Base-by-base conservation (phyloP, 2,888 invertebrate genomes). In the Melolontha melolontha region DNA sequence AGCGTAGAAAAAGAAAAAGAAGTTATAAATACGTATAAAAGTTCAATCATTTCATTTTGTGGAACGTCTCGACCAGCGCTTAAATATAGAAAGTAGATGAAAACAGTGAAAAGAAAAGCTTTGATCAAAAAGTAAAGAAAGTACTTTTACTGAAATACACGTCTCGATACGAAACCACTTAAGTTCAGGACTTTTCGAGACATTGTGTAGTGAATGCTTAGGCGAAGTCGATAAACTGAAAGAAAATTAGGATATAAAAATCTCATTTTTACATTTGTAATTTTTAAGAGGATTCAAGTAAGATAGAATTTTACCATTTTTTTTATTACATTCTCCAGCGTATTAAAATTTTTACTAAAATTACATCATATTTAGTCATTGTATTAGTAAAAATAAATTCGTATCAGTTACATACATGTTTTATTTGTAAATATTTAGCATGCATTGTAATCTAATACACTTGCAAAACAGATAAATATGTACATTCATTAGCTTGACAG, bases 121-220 rank as follows among this genome's bases (percentile, higher is more conserved):
- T 40, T 40, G 40, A 54, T 54, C 54, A 40, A 54, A 54, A 54
- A 40, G 54, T 54, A 54, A 54, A 52, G 51, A 52, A 54, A 16
- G 34, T 34, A 34, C 34, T 54, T 54, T 54, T 40, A 40, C 40
- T 7, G 40, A 54, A 54, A 54, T 54, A 54, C 40, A 34, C 34
- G 34, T 34, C 54, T 54, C 29, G 51, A 51, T 40, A 40, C 16
- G 54, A 54, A 40, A 39, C 40, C 54, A 54, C 54, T 54, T 40
- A 54, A 40, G 40, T 54, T 54, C 17, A 10, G 39, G 34, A 54
- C 5, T 54, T 40, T 16, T 16, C 14, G 27, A 54, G 54, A 54
- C 16, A 16, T 40, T 40, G 40, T 40, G 40, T n/a, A 16, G 16
- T 10, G 39, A 52, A 54, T 54, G 40, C 40, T 54, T 54, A 54